phyloP scores from a whole-genome alignment of 2,888 invertebrate genomes.

The Laothoe populi region DNA sequence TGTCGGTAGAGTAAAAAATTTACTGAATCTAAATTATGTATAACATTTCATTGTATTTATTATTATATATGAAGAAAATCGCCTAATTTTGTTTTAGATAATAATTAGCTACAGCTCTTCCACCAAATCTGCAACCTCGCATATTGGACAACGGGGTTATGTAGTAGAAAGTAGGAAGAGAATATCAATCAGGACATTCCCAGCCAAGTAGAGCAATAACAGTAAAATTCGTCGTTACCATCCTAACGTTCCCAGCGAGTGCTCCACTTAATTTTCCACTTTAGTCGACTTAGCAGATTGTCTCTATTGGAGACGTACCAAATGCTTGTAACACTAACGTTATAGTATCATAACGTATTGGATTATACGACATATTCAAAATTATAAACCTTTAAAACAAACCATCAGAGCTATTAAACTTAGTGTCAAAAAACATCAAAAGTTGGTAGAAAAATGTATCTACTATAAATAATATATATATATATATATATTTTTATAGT shows the following conservation, averaged over 20 bases:
- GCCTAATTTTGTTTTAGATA: no score
- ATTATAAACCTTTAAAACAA: no score
- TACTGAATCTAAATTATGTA: no score
- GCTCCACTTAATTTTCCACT: slow-evolving; percentile 41
- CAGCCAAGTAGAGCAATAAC: slow-evolving; percentile 22
- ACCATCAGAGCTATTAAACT: no score
- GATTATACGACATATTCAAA: neutral
- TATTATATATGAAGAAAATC: no score
- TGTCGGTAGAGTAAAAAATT: no score
- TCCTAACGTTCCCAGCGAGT: slow-evolving; percentile 22
- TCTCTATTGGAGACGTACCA: slow-evolving; percentile 39
- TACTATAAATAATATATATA: no score
- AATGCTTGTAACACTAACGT: slow-evolving; percentile 28
- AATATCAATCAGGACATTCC: slow-evolving; percentile 1
- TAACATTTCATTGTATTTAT: no score
- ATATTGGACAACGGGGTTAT: neutral
- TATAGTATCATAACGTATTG: slow-evolving; percentile 19
- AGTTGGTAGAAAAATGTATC: no score
- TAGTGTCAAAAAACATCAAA: no score
- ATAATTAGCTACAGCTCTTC: no score
- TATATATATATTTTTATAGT: no score
- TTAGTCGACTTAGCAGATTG: slow-evolving; percentile 44
- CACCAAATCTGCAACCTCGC: neutral
- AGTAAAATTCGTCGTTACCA: slow-evolving; percentile 28
- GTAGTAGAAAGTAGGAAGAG: neutral